Evolutionary conservation across 2,888 invertebrate species (phyloP).

Genomic region (Drosophila atripex): DNA sequence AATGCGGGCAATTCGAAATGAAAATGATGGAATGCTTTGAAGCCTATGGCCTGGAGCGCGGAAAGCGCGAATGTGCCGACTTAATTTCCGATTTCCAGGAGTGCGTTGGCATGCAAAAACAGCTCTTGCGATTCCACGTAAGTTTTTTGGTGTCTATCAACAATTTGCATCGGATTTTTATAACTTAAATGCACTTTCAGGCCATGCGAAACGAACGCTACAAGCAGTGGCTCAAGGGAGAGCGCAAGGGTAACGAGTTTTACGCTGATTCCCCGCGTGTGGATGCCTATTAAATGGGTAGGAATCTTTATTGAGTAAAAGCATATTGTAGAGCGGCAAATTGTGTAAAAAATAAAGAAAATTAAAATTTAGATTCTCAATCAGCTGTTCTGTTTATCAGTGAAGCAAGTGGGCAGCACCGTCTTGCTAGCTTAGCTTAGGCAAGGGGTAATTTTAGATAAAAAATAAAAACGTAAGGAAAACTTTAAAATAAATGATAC

Average conservation of each 20-base stretch:
- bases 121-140: constrained; percentile 86
- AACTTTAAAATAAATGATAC: no score
- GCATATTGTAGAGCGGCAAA: constrained; percentile 53
- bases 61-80: constrained; percentile 86
- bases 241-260: constrained; percentile 85
- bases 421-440: background rate
- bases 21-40: constrained; percentile 91
- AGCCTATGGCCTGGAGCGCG: constrained; percentile 90
- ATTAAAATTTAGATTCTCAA: constrained; percentile 8
- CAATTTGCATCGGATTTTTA: background rate
- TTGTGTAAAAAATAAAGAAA: constrained; percentile 66
- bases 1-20: constrained; percentile 89
- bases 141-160: constrained; percentile 8
- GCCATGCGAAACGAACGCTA: constrained; percentile 87
- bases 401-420: background rate
- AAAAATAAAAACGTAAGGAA: background rate
- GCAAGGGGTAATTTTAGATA: background rate
- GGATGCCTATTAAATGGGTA: constrained; percentile 85
- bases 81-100: constrained; percentile 89
- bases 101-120: constrained; percentile 87
- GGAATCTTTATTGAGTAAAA: constrained; percentile 41
- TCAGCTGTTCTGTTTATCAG: constrained; percentile 7
- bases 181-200: constrained; percentile 67
- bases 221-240: constrained; percentile 86
- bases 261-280: constrained; percentile 85